A percentile compares a stretch with the other conserved stretches of the same genome.
These are phyloP conservation scores for Asbolus verrucosus DNA, from an alignment of 1,140 invertebrate genomes.

Conservation along the genomic window DNA sequence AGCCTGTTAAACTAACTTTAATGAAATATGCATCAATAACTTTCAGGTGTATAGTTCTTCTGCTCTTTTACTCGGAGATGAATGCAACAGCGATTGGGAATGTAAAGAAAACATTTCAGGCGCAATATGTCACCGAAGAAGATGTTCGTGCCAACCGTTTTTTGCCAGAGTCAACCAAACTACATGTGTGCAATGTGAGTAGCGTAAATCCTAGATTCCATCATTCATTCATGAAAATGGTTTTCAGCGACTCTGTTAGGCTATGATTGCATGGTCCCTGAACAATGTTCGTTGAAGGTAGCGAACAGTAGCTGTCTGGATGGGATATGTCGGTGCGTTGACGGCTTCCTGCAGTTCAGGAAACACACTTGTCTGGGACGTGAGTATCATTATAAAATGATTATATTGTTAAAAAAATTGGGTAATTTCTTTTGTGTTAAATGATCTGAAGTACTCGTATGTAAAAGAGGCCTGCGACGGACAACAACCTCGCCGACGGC, in stretches of 20 bases:
- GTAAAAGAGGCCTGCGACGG: neutral
- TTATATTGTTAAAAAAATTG: too few relatives aligned
- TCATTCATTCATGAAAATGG: slow-evolving; percentile 45
- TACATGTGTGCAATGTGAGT: slow-evolving; percentile 77
- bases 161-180: slow-evolving; percentile 74
- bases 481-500: slow-evolving; percentile 37
- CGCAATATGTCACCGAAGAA: slow-evolving; percentile 71
- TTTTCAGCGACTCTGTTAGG: slow-evolving; percentile 81
- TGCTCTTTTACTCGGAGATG: slow-evolving; percentile 56
- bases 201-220: neutral
- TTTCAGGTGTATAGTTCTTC: slow-evolving; percentile 51
- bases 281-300: slow-evolving; percentile 83
- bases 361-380: slow-evolving; percentile 89
- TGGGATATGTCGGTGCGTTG: slow-evolving; percentile 81
- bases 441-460: too few relatives aligned
- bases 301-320: slow-evolving; percentile 81
- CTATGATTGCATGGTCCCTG: slow-evolving; percentile 77
- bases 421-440: too few relatives aligned
- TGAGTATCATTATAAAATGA: slow-evolving; percentile 72
- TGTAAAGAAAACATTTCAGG: slow-evolving; percentile 69
- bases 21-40: slow-evolving; percentile 15
- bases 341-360: slow-evolving; percentile 85
- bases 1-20: neutral
- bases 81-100: slow-evolving; percentile 68
- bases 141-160: slow-evolving; percentile 76